Evolutionary conservation across 2,797 vertebrate species (phyloP).

Genomic region (Sebastes nivosus): DNA sequence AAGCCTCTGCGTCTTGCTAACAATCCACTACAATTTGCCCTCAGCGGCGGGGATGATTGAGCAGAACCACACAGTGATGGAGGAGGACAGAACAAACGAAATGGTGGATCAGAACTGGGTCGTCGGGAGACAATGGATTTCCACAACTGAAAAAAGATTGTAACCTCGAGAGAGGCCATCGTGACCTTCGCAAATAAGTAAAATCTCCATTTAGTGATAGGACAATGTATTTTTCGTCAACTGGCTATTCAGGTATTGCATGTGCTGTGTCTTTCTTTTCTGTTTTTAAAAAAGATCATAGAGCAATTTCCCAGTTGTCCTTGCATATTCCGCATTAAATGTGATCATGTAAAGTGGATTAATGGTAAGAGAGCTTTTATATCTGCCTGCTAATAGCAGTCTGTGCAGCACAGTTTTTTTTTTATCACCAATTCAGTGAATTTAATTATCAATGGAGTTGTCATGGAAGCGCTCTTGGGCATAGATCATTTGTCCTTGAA

Average conservation of each 20-base stretch:
- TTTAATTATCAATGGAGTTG: slow-evolving; percentile 64
- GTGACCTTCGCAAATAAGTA: not conserved
- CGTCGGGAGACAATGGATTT: not conserved
- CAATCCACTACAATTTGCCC: slow-evolving; percentile 10
- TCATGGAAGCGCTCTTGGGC: slow-evolving; percentile 58
- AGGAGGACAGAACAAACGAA: not conserved
- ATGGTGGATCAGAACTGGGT: slow-evolving; percentile 30
- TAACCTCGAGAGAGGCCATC: not conserved
- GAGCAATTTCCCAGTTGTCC: slow-evolving; percentile 16
- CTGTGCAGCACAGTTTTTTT: slow-evolving; percentile 7
- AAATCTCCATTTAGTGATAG: not conserved
- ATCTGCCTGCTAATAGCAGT: slow-evolving; percentile 33
- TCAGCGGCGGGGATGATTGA: not conserved
- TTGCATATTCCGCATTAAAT: slow-evolving; percentile 25
- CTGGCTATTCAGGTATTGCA: not conserved
- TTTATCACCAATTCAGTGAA: slow-evolving; percentile 44
- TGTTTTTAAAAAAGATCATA: slow-evolving; percentile 10
- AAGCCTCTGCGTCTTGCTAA: slow-evolving; percentile 1
- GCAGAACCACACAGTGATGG: not conserved
- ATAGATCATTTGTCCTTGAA: slow-evolving; percentile 60
- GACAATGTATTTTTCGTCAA: not conserved
- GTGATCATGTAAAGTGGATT: slow-evolving; percentile 9
- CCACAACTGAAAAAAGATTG: not conserved
- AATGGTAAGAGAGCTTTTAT: slow-evolving; percentile 39
- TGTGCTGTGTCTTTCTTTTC: not conserved